Percentiles rank a stretch among this genome's conserved stretches.
These are phyloP conservation scores for Mesocentrotus franciscanus DNA, from an alignment of 53 echinoderm and acorn worm species.

Conservation along the genomic window DNA sequence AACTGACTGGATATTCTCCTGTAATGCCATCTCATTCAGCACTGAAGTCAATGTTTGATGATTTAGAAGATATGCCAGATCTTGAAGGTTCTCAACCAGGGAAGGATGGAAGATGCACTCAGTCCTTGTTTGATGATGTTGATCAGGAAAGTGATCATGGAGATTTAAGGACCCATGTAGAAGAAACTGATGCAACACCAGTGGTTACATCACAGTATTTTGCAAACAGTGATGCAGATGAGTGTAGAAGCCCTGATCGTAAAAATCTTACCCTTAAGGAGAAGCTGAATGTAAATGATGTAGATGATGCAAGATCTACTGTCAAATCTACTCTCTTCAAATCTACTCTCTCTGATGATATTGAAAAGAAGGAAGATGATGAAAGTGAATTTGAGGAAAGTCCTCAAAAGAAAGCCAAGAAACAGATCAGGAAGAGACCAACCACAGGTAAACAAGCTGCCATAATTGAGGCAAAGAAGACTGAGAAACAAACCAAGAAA, in stretches of 20 bases:
- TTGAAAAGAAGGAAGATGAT: not conserved
- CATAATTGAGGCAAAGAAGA: not conserved
- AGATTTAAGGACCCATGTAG: not conserved
- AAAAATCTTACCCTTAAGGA: not conserved
- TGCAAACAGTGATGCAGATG: not conserved
- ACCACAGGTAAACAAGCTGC: not conserved
- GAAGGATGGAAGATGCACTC: not conserved
- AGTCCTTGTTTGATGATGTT: constrained; percentile 43
- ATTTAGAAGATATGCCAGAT: constrained; percentile 34
- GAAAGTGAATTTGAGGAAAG: constrained; percentile 49
- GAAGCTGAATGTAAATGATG: not conserved
- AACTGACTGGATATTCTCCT: not conserved
- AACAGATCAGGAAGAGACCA: not conserved
- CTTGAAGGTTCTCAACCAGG: constrained; percentile 1
- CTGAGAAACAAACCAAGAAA: constrained; percentile 17
- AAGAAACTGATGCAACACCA: constrained; percentile 15
- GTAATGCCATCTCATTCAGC: not conserved
- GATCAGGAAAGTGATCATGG: not conserved
- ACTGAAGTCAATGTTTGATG: constrained; percentile 60
- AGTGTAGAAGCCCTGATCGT: not conserved
- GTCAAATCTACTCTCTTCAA: constrained; percentile 35
- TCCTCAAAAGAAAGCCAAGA: not conserved
- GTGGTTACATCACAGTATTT: not conserved
- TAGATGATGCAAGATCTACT: not conserved
- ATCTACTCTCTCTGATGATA: not conserved